Percentiles rank a stretch among this genome's conserved stretches.
Evolutionary conservation across 2,888 invertebrate species (phyloP).

Genomic region (Drosophila mulleri): DNA sequence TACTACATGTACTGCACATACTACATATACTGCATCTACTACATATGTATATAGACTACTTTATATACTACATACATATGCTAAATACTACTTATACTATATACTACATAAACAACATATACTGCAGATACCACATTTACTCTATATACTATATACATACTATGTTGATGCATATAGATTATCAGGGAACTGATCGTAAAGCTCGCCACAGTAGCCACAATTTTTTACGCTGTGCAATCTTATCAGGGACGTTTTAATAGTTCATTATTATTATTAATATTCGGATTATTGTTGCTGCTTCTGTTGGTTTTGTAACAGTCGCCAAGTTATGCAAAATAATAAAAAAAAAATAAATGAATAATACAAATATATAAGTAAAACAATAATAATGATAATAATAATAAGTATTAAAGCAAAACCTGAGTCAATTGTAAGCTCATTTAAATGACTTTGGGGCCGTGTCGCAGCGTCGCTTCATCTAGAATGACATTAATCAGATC

Average conservation of each 20-base stretch:
- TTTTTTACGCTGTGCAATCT: slow-evolving; percentile 37
- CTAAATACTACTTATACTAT: neutral
- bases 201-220: slow-evolving; percentile 32
- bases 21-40: neutral
- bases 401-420: neutral
- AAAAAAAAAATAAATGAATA: too few species aligned
- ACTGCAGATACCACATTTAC: neutral
- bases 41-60: neutral
- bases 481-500: slow-evolving; percentile 40
- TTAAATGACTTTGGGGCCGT: slow-evolving; percentile 30
- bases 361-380: neutral
- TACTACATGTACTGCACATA: neutral
- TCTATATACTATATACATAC: neutral
- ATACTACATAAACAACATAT: neutral
- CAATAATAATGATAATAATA: neutral
- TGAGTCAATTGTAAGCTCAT: slow-evolving; percentile 34
- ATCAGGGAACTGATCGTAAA: slow-evolving; percentile 31
- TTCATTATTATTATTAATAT: slow-evolving; percentile 1
- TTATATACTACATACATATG: neutral
- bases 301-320: slow-evolving; percentile 24
- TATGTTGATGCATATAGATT: slow-evolving; percentile 27
- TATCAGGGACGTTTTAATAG: slow-evolving; percentile 36
- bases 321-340: slow-evolving; percentile 34
- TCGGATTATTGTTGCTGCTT: neutral
- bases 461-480: slow-evolving; percentile 14